These are phyloP conservation scores for Menura novaehollandiae DNA, from an alignment of 2,113 vertebrate species.

Conservation along the genomic window DNA sequence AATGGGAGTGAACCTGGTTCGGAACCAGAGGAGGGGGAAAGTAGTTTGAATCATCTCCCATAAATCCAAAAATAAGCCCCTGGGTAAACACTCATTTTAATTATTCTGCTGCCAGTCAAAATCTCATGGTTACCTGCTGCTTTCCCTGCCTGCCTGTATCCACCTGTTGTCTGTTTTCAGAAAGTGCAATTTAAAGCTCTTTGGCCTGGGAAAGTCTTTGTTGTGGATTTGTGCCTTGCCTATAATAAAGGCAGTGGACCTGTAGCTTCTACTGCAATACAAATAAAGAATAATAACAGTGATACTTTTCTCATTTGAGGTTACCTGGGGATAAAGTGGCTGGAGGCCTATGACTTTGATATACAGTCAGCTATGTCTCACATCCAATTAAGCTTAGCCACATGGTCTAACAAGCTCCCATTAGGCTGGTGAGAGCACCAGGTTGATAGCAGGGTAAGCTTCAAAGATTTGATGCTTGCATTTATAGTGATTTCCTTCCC, in stretches of 20 bases:
- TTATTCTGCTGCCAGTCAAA: constrained; percentile 47
- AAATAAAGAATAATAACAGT: constrained; percentile 59
- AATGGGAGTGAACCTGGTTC: background rate
- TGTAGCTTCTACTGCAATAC: constrained; percentile 29
- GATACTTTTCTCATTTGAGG: constrained; percentile 63
- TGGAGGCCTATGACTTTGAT: constrained; percentile 53
- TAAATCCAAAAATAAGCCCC: constrained; percentile 27
- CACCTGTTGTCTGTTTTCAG: constrained; percentile 47
- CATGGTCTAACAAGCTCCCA: constrained; percentile 54
- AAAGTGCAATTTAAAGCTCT: constrained; percentile 43
- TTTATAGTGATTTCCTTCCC: constrained; percentile 44
- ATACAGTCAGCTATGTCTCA: constrained; percentile 51
- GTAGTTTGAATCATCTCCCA: background rate
- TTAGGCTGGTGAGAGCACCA: constrained; percentile 10
- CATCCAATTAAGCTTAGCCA: constrained; percentile 56
- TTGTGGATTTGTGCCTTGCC: constrained; percentile 52
- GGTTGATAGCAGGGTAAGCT: constrained; percentile 38
- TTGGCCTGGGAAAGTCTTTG: constrained; percentile 64
- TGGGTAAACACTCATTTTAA: constrained; percentile 30
- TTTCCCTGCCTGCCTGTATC: constrained; percentile 50
- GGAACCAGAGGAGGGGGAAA: background rate
- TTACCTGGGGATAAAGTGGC: constrained; percentile 61
- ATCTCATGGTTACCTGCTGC: constrained; percentile 21
- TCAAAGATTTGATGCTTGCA: constrained; percentile 37
- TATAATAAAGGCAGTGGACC: constrained; percentile 52